Percentiles rank a stretch among this genome's conserved stretches.
Evolutionary conservation across 2,113 vertebrate species (phyloP).

Genomic region (Rhinoderma darwinii): DNA sequence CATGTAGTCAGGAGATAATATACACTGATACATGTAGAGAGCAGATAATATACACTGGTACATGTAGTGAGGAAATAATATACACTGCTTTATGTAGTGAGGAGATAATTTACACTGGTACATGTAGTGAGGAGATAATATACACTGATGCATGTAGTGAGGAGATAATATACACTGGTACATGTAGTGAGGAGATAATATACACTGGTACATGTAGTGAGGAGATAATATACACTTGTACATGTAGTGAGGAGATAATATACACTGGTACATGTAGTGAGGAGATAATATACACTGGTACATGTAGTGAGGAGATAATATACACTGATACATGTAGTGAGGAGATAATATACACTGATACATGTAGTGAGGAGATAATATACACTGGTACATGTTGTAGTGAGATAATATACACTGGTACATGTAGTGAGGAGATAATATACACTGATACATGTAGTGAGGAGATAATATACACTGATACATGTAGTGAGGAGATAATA

Average conservation of each 20-base stretch:
- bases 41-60: no score
- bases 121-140: background rate
- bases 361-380: no score
- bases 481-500: background rate
- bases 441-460: conserved; percentile 7
- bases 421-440: conserved; percentile 45
- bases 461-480: background rate
- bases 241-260: background rate
- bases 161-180: background rate
- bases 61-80: no score
- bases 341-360: background rate
- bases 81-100: background rate
- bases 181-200: background rate
- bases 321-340: background rate
- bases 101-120: background rate
- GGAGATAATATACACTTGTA: conserved; percentile 15
- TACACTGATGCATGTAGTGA: background rate
- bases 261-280: background rate
- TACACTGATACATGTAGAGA: no score
- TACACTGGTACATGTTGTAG: background rate
- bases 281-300: background rate
- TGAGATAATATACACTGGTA: conserved; percentile 18
- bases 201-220: conserved; percentile 44
- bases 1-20: no score
- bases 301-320: background rate